Base-by-base conservation (phyloP, 2,797 vertebrate species). In the Pelochelys cantorii region DNA sequence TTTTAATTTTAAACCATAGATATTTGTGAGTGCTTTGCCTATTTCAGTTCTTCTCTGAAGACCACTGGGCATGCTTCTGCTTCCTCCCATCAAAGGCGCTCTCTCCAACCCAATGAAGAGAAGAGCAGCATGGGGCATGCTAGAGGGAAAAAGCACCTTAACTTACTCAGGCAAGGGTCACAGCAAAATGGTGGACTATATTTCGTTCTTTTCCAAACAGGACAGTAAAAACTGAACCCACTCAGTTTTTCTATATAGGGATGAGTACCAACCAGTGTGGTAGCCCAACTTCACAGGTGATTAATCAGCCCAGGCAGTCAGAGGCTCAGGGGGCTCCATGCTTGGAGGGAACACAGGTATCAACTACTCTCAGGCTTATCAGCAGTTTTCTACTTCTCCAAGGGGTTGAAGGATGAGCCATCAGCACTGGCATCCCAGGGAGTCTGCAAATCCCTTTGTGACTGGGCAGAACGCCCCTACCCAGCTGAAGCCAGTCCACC, bases 301-400 rank as follows among this genome's bases (percentile, higher is more conserved):
- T 48, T 48, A 48, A 48, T 48, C 42, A 48, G 42, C 42, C 42
- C 42, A 48, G 42, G 42, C 42, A 48, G 42, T 48, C 2, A 48
- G 42, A 48, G 42, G 42, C 42, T 48, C 42, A 48, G 42, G 42
- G 42, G 42, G 42, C 42, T 48, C 42, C 42, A 48, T 48, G 42
- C 42, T 48, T 48, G 42, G 42, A 48, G 8, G 42, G 42, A 48
- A 48, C 42, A 48, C 42, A 48, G 42, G 37, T 34, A 25, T 17
- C 60, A 17, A 68, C 22, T 42, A 17, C 55, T 87, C 91, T 87
- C 88, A 31, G 23, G 37, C 52, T 87, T 29, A 60, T 59, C 10
- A 59, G 5, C 59, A 27, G 59, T 60, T 60, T 11, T 65, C 29
- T 65, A 31, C 29, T 65, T 65, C 60, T 31, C 25, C 62, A n/a